Percentiles rank a stretch among this genome's conserved stretches.
These are phyloP conservation scores for Scophthalmus maximus DNA, from an alignment of 2,113 vertebrate genomes.

Conservation along the genomic window DNA sequence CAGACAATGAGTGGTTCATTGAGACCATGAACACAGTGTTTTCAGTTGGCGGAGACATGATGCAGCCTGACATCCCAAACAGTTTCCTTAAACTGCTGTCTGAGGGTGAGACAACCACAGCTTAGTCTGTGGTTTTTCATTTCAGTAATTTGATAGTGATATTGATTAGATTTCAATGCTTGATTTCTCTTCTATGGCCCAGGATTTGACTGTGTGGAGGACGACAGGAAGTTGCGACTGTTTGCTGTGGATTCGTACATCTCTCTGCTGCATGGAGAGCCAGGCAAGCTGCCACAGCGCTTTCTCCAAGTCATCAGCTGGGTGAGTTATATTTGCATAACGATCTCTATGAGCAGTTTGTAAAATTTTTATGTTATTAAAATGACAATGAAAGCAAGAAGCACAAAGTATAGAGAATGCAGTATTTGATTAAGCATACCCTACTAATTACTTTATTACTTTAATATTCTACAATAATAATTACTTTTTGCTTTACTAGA, in stretches of 20 bases:
- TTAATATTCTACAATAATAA: too few species aligned
- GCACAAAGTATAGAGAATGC: background rate
- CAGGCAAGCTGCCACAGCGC: conserved; percentile 87
- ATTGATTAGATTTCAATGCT: background rate
- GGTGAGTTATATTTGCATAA: conserved; percentile 82
- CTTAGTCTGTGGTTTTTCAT: background rate
- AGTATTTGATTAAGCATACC: background rate
- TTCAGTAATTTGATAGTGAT: background rate
- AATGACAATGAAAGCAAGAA: background rate
- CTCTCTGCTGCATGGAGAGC: conserved; percentile 82
- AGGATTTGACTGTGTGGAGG: conserved; percentile 88
- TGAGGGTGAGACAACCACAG: conserved; percentile 84
- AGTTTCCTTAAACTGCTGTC: conserved; percentile 92
- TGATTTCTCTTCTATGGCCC: background rate
- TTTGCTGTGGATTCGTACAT: conserved; percentile 91
- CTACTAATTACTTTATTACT: background rate
- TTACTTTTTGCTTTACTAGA: background rate
- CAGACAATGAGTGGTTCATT: conserved; percentile 95
- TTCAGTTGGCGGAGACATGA: conserved; percentile 90
- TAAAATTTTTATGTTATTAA: background rate
- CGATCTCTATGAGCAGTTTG: background rate
- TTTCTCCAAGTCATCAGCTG: conserved; percentile 98
- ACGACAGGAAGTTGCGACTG: conserved; percentile 86
- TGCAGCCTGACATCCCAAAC: conserved; percentile 92
- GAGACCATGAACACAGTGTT: conserved; percentile 96